A percentile compares a stretch with the other conserved stretches of the same genome.
phyloP scores from a whole-genome alignment of 1,140 invertebrate species.

The Goniozus legneri region DNA sequence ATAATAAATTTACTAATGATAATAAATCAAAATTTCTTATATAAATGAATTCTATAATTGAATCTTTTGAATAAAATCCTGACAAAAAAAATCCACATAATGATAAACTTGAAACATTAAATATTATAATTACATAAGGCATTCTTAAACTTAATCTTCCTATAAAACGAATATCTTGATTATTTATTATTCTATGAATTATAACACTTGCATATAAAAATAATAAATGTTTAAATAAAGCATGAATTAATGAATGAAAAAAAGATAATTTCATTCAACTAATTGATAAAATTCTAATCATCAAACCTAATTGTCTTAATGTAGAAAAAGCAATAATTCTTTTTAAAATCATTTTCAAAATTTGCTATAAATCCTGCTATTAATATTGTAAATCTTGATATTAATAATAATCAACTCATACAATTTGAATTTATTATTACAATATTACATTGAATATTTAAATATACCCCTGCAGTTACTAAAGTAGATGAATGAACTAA shows the following conservation, averaged over 20 bases:
- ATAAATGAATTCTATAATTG: slow-evolving; percentile 58
- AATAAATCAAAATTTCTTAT: slow-evolving; percentile 53
- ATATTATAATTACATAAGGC: slow-evolving; percentile 49
- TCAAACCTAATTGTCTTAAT: slow-evolving; percentile 66
- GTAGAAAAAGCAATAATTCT: slow-evolving; percentile 72
- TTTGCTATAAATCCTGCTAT: slow-evolving; percentile 58
- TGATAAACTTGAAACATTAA: slow-evolving; percentile 55
- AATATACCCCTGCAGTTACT: slow-evolving; percentile 69
- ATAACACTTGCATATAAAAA: slow-evolving; percentile 61
- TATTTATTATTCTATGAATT: slow-evolving; percentile 61
- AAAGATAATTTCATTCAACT: slow-evolving; percentile 52
- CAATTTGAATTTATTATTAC: slow-evolving; percentile 22
- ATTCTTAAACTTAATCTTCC: slow-evolving; percentile 43
- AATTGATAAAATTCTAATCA: slow-evolving; percentile 60
- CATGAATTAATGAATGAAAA: slow-evolving; percentile 64
- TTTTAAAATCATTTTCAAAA: slow-evolving; percentile 65
- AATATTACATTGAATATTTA: slow-evolving; percentile 63
- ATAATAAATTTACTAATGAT: slow-evolving; percentile 54
- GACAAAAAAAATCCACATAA: slow-evolving; percentile 60
- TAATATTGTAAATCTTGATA: slow-evolving; percentile 59
- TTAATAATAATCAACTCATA: slow-evolving; percentile 53
- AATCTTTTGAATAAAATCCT: slow-evolving; percentile 66
- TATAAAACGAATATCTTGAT: slow-evolving; percentile 63
- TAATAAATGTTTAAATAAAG: slow-evolving; percentile 64
- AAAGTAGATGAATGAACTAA: slow-evolving; percentile 74